Conservation (phyloP, 92 coral and sea anemone species). For the Palythoa heliodiscus region DNA sequence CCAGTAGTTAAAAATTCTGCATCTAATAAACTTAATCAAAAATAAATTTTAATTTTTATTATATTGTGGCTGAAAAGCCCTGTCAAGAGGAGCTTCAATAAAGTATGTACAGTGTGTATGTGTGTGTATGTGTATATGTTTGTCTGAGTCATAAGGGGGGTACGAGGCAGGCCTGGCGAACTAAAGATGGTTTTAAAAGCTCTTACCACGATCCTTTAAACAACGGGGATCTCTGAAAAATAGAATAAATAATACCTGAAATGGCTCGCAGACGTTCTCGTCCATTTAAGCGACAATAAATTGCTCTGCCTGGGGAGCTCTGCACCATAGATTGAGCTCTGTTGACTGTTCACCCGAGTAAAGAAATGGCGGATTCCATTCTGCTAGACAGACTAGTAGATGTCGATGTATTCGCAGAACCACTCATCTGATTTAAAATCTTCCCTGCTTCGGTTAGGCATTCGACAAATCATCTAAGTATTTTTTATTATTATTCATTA, state of each 20-base stretch:
- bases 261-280: constrained; percentile 44
- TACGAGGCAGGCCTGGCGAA: constrained; percentile 5
- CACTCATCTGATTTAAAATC: constrained; percentile 29
- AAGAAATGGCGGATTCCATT: constrained; percentile 42
- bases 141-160: constrained; percentile 10
- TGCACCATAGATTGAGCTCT: constrained; percentile 48
- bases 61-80: constrained; percentile 8
- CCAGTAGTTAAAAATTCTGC: constrained; percentile 8
- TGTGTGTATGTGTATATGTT: not conserved
- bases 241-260: constrained; percentile 34
- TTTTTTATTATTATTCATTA: constrained; percentile 25
- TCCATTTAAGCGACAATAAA: constrained; percentile 34
- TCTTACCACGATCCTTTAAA: constrained; percentile 13
- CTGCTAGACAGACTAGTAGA: constrained; percentile 25
- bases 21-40: constrained; percentile 36
- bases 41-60: constrained; percentile 17
- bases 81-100: constrained; percentile 1
- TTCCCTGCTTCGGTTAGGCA: constrained; percentile 34
- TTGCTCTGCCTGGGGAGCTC: constrained; percentile 40
- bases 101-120: not conserved
- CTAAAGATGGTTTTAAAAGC: constrained; percentile 2
- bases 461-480: constrained; percentile 37
- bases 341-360: constrained; percentile 38
- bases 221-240: constrained; percentile 30
- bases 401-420: constrained; percentile 34